phyloP scores from a whole-genome alignment of 1,140 invertebrate species.

The Melipona quadrifasciata region DNA sequence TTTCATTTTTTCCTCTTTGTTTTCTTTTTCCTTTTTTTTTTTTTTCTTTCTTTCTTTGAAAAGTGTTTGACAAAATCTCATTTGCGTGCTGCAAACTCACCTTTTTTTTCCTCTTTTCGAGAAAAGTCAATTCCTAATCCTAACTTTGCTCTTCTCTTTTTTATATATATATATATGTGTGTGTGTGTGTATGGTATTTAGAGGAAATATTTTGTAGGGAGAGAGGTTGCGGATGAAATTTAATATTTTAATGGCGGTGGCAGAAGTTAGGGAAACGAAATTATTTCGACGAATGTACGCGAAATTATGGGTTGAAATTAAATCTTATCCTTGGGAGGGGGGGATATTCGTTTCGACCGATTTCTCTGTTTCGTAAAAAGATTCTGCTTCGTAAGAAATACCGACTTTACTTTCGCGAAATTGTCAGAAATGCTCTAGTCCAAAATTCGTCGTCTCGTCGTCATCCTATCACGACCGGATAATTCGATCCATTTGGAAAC shows the following conservation, averaged over 20 bases:
- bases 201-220: background rate
- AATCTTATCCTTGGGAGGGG: background rate
- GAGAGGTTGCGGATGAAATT: background rate
- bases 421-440: no score
- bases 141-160: no score
- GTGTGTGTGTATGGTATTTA: background rate
- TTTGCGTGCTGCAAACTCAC: background rate
- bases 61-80: background rate
- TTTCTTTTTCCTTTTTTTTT: background rate
- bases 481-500: background rate
- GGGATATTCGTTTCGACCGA: background rate
- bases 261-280: background rate
- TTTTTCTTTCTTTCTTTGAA: no score
- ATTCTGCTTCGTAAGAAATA: background rate
- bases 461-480: no score
- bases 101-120: background rate
- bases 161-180: no score
- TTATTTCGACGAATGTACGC: background rate
- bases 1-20: background rate
- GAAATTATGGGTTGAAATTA: background rate
- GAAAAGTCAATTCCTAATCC: no score
- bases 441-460: no score
- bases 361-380: background rate
- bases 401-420: no score
- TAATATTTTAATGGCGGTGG: background rate